These are phyloP conservation scores for Muricea muricata DNA, from an alignment of 92 coral and sea anemone species.

Conservation along the genomic window DNA sequence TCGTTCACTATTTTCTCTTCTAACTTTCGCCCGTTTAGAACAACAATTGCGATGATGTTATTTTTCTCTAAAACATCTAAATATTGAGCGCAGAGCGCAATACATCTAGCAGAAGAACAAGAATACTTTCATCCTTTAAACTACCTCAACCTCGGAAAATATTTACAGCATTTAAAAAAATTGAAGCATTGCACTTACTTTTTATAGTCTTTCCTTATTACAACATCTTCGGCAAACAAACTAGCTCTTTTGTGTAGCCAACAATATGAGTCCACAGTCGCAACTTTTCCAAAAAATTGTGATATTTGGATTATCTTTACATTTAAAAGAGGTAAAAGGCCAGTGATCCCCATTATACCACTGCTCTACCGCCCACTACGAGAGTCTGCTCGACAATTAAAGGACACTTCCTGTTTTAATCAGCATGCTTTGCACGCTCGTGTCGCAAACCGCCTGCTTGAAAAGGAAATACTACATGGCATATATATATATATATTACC, in stretches of 20 bases:
- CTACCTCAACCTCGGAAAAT: background rate
- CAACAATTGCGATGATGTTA: constrained; percentile 3
- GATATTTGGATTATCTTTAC: background rate
- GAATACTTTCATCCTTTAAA: background rate
- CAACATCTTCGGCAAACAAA: constrained; percentile 4
- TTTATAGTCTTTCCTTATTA: background rate
- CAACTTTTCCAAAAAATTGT: background rate
- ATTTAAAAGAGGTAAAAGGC: background rate
- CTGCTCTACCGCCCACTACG: background rate
- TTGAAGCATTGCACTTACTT: background rate
- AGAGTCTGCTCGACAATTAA: background rate
- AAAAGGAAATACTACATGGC: too few relatives aligned
- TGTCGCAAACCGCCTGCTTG: constrained; percentile 8
- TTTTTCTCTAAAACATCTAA: background rate
- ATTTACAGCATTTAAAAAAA: background rate
- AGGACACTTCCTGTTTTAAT: background rate
- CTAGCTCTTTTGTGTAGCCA: constrained; percentile 17
- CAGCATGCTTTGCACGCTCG: background rate
- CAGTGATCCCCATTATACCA: constrained; percentile 9
- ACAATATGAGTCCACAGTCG: constrained; percentile 3
- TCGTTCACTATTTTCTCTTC: constrained; percentile 10
- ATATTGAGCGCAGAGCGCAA: background rate
- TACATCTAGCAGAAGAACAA: background rate
- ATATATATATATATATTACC: too few relatives aligned
- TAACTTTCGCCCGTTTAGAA: background rate